Percentiles rank a stretch among this genome's conserved stretches.
Conservation (phyloP, 1,140 invertebrate species). For the Monomorium pharaonis region DNA sequence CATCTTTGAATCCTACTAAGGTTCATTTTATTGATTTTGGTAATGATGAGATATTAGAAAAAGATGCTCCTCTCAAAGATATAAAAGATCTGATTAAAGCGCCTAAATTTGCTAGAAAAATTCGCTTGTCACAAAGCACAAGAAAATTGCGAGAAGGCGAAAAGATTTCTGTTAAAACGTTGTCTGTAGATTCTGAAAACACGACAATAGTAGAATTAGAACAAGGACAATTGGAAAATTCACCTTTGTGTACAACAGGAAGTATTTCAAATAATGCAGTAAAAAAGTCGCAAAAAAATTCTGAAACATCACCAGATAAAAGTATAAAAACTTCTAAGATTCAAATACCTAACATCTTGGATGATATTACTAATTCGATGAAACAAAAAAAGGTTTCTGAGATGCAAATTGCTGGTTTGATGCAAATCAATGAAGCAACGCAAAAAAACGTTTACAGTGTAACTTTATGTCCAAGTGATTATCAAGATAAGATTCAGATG, state of each 20-base stretch:
- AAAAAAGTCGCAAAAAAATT: background rate
- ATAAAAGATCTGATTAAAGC: constrained; percentile 52
- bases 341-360: constrained; percentile 32
- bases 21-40: constrained; percentile 77
- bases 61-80: constrained; percentile 56
- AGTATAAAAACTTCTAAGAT: background rate
- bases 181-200: constrained; percentile 61
- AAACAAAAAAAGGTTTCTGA: background rate
- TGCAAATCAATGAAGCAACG: constrained; percentile 63
- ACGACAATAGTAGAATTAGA: constrained; percentile 68
- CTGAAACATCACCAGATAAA: background rate
- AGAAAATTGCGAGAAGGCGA: constrained; percentile 2
- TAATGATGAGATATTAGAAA: constrained; percentile 43
- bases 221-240: background rate
- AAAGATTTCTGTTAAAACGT: constrained; percentile 62
- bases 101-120: constrained; percentile 59
- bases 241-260: background rate
- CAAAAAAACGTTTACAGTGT: constrained; percentile 46
- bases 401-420: constrained; percentile 33
- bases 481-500: constrained; percentile 3
- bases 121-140: constrained; percentile 52
- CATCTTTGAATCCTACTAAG: constrained; percentile 56
- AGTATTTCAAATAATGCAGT: background rate
- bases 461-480: constrained; percentile 44
- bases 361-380: background rate